phyloP scores from a whole-genome alignment of 2,888 invertebrate species.

The Scelioninae gen. 1 region DNA sequence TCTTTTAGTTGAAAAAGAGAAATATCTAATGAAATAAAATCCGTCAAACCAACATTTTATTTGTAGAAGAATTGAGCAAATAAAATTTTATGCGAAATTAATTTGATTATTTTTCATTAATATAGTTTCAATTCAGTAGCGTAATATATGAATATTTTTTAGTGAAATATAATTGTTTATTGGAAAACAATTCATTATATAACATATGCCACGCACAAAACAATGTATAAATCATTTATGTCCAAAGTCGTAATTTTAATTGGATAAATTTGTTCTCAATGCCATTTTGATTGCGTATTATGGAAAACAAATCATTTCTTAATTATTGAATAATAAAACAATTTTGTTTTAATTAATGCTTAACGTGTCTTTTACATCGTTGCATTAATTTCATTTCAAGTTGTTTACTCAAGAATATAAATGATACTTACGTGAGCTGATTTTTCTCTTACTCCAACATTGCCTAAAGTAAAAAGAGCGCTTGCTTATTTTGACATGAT shows the following conservation, averaged over 20 bases:
- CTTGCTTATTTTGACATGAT: not conserved
- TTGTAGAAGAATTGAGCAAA: too few relatives aligned
- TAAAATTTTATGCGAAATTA: too few relatives aligned
- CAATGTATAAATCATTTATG: not conserved
- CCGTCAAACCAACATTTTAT: too few relatives aligned
- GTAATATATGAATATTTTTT: too few relatives aligned
- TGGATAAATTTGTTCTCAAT: not conserved
- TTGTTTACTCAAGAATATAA: constrained; percentile 2
- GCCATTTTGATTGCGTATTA: constrained; percentile 3
- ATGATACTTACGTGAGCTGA: constrained; percentile 9
- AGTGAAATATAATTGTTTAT: too few relatives aligned
- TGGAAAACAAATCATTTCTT: not conserved
- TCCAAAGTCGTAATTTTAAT: not conserved
- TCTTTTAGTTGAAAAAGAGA: too few relatives aligned
- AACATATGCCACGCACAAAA: not conserved
- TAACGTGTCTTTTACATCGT: not conserved
- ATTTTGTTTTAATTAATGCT: constrained; percentile 12
- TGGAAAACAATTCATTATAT: not conserved
- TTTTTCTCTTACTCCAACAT: not conserved
- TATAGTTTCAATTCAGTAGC: too few relatives aligned
- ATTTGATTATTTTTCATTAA: too few relatives aligned
- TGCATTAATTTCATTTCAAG: constrained; percentile 1
- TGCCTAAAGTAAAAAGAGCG: not conserved
- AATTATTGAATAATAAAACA: not conserved
- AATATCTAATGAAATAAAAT: too few relatives aligned